These are phyloP conservation scores for Sminthurides bifidus DNA, from an alignment of 1,140 invertebrate genomes.

Conservation along the genomic window DNA sequence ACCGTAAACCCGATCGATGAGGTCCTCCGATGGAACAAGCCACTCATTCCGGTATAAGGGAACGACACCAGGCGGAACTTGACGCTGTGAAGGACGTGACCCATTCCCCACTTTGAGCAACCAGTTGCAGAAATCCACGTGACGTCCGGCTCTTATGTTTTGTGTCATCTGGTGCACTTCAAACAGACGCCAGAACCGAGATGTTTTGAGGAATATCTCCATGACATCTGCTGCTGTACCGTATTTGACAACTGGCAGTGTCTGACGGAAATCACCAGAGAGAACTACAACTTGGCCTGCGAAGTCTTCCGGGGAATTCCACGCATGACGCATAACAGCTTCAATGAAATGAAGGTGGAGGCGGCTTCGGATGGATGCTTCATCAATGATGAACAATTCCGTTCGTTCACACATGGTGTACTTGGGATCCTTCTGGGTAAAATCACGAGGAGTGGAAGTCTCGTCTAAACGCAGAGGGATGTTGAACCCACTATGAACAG, in stretches of 20 bases:
- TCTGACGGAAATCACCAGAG: slow-evolving; percentile 27
- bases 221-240: slow-evolving; percentile 10
- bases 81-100: background rate
- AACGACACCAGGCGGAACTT: background rate
- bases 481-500: background rate
- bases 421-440: no score
- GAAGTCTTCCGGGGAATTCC: background rate
- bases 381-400: no score
- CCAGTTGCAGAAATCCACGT: slow-evolving; percentile 1
- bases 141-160: slow-evolving; percentile 13
- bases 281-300: slow-evolving; percentile 17
- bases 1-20: background rate
- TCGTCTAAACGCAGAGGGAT: no score
- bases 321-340: no score
- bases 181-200: background rate
- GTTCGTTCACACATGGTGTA: no score
- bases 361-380: no score
- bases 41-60: background rate
- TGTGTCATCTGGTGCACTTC: background rate
- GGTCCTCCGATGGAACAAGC: slow-evolving; percentile 13
- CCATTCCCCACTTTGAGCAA: slow-evolving; percentile 16
- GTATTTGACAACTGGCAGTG: slow-evolving; percentile 18
- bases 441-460: no score
- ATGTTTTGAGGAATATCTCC: slow-evolving; percentile 1
- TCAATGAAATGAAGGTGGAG: no score